Evolutionary conservation across 2,113 vertebrate species (phyloP).

Genomic region (Dromas ardeola): DNA sequence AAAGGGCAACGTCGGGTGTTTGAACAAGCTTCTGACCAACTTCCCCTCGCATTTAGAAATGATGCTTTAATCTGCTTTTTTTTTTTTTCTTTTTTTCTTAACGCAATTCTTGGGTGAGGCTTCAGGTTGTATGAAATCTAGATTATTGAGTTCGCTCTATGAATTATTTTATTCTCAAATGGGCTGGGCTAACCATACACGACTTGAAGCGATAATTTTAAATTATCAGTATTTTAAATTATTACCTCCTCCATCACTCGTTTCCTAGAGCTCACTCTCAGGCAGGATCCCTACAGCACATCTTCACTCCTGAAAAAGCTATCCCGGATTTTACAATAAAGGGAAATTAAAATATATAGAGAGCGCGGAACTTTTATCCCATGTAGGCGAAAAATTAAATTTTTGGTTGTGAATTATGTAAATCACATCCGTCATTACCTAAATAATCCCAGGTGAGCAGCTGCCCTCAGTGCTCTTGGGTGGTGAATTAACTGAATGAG

Average conservation of each 20-base stretch:
- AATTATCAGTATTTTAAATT: background rate
- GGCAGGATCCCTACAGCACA: background rate
- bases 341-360: background rate
- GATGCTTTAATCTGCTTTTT: background rate
- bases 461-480: background rate
- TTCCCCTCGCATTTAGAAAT: background rate
- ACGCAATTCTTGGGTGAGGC: background rate
- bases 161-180: background rate
- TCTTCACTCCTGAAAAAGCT: no score
- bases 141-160: background rate
- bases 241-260: background rate
- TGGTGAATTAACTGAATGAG: background rate
- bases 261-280: background rate
- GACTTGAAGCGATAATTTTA: background rate
- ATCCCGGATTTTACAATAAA: background rate
- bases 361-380: background rate
- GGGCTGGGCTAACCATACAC: no score
- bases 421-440: rapidly evolving
- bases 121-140: background rate
- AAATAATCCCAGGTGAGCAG: background rate
- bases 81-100: no score
- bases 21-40: background rate
- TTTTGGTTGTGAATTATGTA: background rate
- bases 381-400: background rate
- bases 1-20: rapidly evolving